Base-by-base conservation (phyloP, 2,113 vertebrate genomes). In the Gorsachius goisagi region DNA sequence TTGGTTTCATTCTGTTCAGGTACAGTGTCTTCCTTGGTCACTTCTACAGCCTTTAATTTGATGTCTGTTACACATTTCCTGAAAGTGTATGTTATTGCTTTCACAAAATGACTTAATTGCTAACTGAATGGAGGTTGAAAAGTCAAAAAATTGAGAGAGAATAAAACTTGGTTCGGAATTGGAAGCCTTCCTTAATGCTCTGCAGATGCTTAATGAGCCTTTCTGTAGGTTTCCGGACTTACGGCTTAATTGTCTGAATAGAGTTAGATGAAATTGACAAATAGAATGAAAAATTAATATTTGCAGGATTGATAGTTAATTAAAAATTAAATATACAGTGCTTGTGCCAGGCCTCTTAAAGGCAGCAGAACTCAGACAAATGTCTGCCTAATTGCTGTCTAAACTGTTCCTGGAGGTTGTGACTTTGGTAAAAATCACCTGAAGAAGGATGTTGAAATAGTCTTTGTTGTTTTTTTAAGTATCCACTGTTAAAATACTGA, bases 1-100 rank as follows among this genome's bases (percentile, higher is more conserved):
- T 99, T 85, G 99, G 99, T 55, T 99, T 99, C 97, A 99, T 99
- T 97, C 97, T 99, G 76, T 99, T 99, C 98, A 99, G 99, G 99
- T 99, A 99, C 97, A 58, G 6, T 67, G 53, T 86, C 47, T 87
- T 82, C 76, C 19, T 88, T 41, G 7, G 15, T 67, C 76, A 47
- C 9, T 78, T 80, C 28, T 55, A 19, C 28, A 62, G 53, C 45
- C 32, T 91, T 80, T 45, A n/a, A 1, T 74, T 56, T 53, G 44
- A 39, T 78, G 62, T 75, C n/a, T 52, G 13, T 52, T 89, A 52
- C 5, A n/a, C 5, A n/a, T 87, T 82, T 84, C 52, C 19, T 45
- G 47, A 37, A 91, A 78, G 32, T 11, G 17, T 59, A 1, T 11
- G 6, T 22, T 66, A 0, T 49, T 59, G 27, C 39, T 82, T 69